phyloP scores from a whole-genome alignment of 2,888 invertebrate species.

The Phaedon cochleariae region DNA sequence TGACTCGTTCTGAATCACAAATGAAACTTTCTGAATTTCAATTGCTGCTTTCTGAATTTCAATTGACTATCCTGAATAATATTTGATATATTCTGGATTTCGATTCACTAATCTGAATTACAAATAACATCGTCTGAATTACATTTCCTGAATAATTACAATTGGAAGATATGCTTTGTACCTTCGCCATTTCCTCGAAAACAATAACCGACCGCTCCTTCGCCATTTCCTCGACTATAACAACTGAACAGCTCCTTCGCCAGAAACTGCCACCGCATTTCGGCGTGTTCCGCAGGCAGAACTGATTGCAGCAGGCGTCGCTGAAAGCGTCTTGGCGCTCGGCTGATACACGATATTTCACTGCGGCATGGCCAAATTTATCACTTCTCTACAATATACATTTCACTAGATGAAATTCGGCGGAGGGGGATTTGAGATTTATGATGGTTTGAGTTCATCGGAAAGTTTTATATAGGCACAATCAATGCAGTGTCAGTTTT shows the following conservation, averaged over 20 bases:
- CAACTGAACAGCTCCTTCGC: constrained; percentile 8
- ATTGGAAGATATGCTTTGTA: too few relatives aligned
- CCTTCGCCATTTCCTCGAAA: too few relatives aligned
- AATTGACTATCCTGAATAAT: too few relatives aligned
- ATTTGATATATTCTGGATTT: too few relatives aligned
- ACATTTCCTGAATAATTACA: too few relatives aligned
- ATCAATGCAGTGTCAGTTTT: too few relatives aligned
- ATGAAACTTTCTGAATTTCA: too few relatives aligned
- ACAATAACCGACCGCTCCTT: too few relatives aligned
- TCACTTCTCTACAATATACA: neutral
- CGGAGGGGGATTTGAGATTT: neutral
- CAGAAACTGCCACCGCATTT: constrained; percentile 1
- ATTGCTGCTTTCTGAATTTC: too few relatives aligned
- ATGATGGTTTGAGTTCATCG: neutral
- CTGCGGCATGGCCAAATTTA: constrained; percentile 30
- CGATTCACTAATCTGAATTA: too few relatives aligned
- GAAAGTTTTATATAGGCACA: neutral
- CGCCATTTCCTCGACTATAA: neutral
- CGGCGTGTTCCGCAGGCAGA: constrained; percentile 11
- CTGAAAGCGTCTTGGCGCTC: constrained; percentile 47
- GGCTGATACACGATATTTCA: constrained; percentile 40
- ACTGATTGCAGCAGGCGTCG: constrained; percentile 38
- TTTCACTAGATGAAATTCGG: neutral
- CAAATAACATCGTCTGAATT: too few relatives aligned
- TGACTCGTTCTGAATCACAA: too few relatives aligned